phyloP scores from a whole-genome alignment of 2,113 vertebrate genomes.

The Procapra przewalskii region DNA sequence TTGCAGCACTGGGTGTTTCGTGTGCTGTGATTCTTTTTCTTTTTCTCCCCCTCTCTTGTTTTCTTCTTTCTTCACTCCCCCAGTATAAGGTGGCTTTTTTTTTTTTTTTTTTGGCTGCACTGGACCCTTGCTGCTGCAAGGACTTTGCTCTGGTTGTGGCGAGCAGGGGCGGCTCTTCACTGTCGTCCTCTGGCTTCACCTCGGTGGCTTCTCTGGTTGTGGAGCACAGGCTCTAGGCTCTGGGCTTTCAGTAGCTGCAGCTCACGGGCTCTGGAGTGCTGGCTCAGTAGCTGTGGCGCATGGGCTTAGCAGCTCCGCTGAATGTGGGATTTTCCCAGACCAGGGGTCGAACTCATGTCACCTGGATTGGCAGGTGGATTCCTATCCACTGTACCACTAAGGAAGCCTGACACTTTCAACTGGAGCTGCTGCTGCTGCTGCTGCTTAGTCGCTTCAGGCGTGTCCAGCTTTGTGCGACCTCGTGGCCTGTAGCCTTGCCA shows the following conservation, averaged over 20 bases:
- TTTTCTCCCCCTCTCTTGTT: neutral
- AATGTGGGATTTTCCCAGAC: neutral
- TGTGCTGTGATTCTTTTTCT: neutral
- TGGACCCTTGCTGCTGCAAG: neutral
- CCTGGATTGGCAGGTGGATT: neutral
- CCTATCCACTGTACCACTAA: neutral
- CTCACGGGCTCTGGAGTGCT: neutral
- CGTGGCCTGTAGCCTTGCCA: neutral
- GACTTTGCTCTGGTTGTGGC: neutral
- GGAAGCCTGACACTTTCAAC: neutral
- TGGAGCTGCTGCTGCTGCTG: neutral
- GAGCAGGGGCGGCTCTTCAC: neutral
- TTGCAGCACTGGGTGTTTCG: rapidly evolving
- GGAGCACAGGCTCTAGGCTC: neutral
- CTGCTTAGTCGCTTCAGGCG: rapidly evolving
- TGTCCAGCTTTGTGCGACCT: neutral
- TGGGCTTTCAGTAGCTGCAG: neutral
- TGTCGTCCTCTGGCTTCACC: neutral
- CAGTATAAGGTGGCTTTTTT: neutral
- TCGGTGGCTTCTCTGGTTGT: neutral
- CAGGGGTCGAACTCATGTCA: neutral
- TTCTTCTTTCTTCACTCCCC: neutral
- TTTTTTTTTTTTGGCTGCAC: neutral
- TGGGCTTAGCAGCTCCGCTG: neutral
- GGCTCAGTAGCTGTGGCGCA: neutral